Conservation (phyloP, 2,888 invertebrate species). For the Aleiodes leptofemur region DNA sequence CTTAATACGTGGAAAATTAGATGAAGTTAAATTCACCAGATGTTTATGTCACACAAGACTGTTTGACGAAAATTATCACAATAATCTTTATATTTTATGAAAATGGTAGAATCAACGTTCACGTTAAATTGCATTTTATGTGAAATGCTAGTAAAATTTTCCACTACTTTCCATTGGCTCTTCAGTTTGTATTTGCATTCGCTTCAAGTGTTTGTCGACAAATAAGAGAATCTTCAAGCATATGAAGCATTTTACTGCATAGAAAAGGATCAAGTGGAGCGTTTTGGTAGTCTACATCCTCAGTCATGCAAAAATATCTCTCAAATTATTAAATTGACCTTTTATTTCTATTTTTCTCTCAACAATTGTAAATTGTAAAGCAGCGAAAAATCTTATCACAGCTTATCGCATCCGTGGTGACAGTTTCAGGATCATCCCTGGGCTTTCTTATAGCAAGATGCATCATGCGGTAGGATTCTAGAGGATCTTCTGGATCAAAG, state of each 20-base stretch:
- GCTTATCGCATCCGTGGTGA: background rate
- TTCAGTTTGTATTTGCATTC: conserved; percentile 8
- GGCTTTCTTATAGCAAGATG: background rate
- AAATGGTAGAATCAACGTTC: no score
- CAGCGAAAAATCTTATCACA: background rate
- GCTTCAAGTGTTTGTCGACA: conserved; percentile 10
- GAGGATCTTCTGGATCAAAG: conserved; percentile 17
- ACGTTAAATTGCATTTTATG: background rate
- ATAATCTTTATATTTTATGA: no score
- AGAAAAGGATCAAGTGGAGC: background rate
- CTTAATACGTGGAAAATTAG: no score
- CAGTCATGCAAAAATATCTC: background rate
- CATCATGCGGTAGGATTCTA: conserved; percentile 13
- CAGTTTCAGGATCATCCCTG: background rate
- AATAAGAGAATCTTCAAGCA: background rate
- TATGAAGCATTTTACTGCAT: background rate
- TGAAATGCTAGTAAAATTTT: conserved; percentile 1
- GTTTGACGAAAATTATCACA: no score
- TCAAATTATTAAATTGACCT: background rate
- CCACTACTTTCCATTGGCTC: background rate
- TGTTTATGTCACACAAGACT: no score
- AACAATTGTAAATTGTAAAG: conserved; percentile 4
- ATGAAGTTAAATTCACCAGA: no score
- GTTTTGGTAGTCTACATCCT: background rate
- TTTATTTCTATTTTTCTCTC: background rate